Evolutionary conservation across 2,888 invertebrate genomes (phyloP).

Genomic region (Frankliniella fusca): DNA sequence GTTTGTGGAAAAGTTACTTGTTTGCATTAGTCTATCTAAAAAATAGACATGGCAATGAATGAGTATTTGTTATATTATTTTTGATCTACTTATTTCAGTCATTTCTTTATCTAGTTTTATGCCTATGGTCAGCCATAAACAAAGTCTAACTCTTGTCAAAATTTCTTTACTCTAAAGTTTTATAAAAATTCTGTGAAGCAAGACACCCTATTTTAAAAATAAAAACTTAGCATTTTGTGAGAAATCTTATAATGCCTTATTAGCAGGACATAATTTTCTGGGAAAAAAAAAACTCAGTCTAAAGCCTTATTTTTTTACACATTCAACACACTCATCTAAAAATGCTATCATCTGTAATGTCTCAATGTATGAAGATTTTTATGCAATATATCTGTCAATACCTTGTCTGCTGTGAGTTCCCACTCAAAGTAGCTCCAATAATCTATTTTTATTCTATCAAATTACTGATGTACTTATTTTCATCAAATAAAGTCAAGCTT

Average conservation of each 20-base stretch:
- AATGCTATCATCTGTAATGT: not conserved
- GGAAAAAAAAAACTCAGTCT: not conserved
- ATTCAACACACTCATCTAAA: not conserved
- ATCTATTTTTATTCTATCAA: not conserved
- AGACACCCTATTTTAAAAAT: not conserved
- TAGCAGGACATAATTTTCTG: not conserved
- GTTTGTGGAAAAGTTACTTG: not conserved
- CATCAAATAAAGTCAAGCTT: not conserved
- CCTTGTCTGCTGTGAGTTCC: not conserved
- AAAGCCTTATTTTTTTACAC: conserved; percentile 12
- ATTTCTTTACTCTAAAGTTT: not conserved
- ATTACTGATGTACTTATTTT: not conserved
- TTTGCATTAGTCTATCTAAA: not conserved
- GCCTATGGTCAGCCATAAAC: not conserved
- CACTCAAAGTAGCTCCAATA: not conserved
- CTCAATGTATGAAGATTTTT: not conserved
- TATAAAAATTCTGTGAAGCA: not conserved
- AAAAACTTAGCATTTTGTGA: not conserved
- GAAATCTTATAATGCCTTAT: not conserved
- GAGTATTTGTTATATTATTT: not conserved
- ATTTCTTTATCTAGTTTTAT: not conserved
- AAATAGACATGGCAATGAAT: not conserved
- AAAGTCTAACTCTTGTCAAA: too few species aligned
- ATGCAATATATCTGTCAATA: not conserved
- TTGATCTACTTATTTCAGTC: not conserved